Evolutionary conservation across 2,888 invertebrate genomes (phyloP).

Genomic region (Argynnis bischoffii): DNA sequence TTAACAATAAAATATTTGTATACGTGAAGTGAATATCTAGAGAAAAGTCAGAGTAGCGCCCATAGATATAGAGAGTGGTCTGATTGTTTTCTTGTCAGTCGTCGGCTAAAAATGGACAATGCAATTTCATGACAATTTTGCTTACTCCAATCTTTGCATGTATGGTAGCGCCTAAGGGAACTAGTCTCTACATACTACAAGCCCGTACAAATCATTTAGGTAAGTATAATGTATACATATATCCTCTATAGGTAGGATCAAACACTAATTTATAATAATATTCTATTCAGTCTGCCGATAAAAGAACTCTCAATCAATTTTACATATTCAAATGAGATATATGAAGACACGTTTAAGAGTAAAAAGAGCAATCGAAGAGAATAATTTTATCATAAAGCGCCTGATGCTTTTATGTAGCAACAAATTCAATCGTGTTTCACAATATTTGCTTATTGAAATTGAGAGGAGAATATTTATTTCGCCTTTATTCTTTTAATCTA

Average conservation of each 20-base stretch:
- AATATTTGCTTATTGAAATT: conserved; percentile 16
- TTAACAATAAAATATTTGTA: too few relatives aligned
- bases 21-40: too few relatives aligned
- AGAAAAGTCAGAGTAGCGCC: too few relatives aligned
- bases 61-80: too few relatives aligned
- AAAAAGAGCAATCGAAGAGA: conserved; percentile 14
- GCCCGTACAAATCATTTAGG: too few relatives aligned
- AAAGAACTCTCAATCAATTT: conserved; percentile 12
- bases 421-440: conserved; percentile 8
- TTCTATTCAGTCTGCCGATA: neutral
- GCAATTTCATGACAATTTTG: too few relatives aligned
- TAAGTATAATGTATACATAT: too few relatives aligned
- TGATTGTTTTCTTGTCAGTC: too few relatives aligned
- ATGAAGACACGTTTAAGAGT: conserved; percentile 5
- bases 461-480: conserved; percentile 9
- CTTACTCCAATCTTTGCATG: too few relatives aligned
- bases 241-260: neutral
- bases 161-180: too few relatives aligned
- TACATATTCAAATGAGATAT: conserved; percentile 14
- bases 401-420: conserved; percentile 15
- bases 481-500: neutral
- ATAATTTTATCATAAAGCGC: conserved; percentile 15
- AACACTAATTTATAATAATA: neutral
- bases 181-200: too few relatives aligned
- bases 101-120: too few relatives aligned